These are phyloP conservation scores for Camelus bactrianus DNA, from an alignment of 2,113 vertebrate genomes.

Conservation along the genomic window DNA sequence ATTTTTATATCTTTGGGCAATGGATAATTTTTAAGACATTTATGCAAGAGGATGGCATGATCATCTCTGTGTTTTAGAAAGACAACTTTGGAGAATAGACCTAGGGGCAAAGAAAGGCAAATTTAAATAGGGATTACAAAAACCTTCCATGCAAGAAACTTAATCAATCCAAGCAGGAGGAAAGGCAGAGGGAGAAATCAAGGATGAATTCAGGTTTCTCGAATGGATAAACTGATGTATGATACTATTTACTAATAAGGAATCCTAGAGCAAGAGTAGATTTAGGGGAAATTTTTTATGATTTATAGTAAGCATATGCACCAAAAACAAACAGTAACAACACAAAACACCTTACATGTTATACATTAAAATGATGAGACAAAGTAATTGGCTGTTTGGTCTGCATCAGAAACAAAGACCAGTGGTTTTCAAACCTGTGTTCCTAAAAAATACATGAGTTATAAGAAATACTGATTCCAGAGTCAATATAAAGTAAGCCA, in stretches of 20 bases:
- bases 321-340: neutral
- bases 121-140: constrained; percentile 18
- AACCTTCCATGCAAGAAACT: neutral
- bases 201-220: neutral
- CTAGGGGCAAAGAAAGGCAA: neutral
- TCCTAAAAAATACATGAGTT: neutral
- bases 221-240: neutral
- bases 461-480: neutral
- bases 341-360: neutral
- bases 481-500: neutral
- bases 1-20: neutral
- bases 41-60: neutral
- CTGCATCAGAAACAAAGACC: neutral
- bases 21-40: neutral
- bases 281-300: neutral
- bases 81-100: neutral
- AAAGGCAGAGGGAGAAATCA: neutral
- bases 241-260: neutral
- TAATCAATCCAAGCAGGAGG: neutral
- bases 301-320: neutral
- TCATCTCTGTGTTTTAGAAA: constrained; percentile 14
- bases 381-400: neutral
- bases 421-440: neutral
- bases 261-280: neutral
- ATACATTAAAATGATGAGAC: neutral